These are phyloP conservation scores for Charina bottae DNA, from an alignment of 2,113 vertebrate genomes.

Conservation along the genomic window DNA sequence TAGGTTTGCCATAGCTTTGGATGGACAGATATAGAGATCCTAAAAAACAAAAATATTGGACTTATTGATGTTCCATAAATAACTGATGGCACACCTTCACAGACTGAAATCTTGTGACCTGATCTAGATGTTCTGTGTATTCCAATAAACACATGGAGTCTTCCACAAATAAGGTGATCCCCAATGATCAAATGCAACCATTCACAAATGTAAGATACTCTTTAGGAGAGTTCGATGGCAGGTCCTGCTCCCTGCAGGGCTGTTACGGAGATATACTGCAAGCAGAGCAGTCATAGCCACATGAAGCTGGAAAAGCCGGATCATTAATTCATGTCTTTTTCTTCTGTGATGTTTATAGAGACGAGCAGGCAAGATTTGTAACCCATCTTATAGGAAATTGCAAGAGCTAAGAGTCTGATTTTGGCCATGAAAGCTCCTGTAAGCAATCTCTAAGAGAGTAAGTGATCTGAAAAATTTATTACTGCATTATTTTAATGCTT, in stretches of 20 bases:
- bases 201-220: not conserved
- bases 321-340: not conserved
- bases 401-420: not conserved
- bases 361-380: not conserved
- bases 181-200: not conserved
- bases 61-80: not conserved
- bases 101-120: not conserved
- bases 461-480: not conserved
- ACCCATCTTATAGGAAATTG: not conserved
- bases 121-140: not conserved
- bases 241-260: not conserved
- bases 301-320: not conserved
- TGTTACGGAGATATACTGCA: not conserved
- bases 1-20: no score
- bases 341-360: not conserved
- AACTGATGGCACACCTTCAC: not conserved
- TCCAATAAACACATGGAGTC: not conserved
- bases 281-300: not conserved
- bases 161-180: not conserved
- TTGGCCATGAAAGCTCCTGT: not conserved
- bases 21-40: not conserved
- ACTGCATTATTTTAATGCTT: not conserved
- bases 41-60: not conserved
- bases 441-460: not conserved
- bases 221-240: not conserved